phyloP scores from a whole-genome alignment of 1,140 invertebrate genomes.

The Rhyzopertha dominica region DNA sequence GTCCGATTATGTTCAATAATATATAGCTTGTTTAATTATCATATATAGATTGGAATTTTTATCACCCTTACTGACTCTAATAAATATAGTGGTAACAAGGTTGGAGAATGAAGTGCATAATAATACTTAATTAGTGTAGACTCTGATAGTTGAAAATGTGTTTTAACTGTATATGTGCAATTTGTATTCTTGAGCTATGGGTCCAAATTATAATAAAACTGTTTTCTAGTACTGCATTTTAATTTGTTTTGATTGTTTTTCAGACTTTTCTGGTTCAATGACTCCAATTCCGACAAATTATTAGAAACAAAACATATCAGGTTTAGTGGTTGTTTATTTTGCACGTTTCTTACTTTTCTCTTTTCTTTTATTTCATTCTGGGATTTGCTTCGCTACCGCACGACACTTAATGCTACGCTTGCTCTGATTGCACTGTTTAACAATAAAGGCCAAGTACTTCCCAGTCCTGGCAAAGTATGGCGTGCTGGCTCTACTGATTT shows the following conservation, averaged over 20 bases:
- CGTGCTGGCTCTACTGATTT: conserved; percentile 42
- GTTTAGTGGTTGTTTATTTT: conserved; percentile 36
- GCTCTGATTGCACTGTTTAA: conserved; percentile 33
- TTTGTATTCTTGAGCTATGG: no score
- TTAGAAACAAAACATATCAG: conserved; percentile 24
- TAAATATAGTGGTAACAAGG: no score
- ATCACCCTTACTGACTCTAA: no score
- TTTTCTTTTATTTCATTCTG: conserved; percentile 36
- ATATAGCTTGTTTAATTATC: no score
- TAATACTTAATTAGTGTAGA: no score
- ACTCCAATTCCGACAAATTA: conserved; percentile 39
- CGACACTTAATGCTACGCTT: conserved; percentile 30
- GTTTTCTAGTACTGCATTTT: conserved; percentile 13
- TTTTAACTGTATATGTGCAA: no score
- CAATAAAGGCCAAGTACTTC: conserved; percentile 28
- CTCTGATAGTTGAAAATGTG: no score
- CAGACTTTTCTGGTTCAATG: conserved; percentile 46
- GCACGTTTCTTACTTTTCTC: conserved; percentile 35
- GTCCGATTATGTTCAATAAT: no score
- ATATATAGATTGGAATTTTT: no score
- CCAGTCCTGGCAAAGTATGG: conserved; percentile 43
- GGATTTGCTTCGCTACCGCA: conserved; percentile 35
- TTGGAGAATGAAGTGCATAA: no score
- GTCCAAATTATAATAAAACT: no score
- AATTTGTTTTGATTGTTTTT: conserved; percentile 29